phyloP scores from a whole-genome alignment of 2,888 invertebrate genomes.

The Crioceris asparagi region DNA sequence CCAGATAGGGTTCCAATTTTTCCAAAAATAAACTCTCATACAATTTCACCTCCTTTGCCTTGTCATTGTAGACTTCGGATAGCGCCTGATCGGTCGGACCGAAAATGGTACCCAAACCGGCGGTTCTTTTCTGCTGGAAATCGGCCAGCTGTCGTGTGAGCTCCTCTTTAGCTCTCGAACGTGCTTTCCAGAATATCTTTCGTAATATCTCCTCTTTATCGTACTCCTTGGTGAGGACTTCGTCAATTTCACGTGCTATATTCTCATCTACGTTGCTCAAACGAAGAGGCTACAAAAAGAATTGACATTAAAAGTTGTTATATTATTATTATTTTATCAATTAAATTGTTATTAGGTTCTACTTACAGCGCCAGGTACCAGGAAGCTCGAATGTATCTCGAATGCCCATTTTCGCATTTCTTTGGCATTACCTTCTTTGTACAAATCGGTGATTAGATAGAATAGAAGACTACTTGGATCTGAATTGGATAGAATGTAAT shows the following conservation, averaged over 20 bases:
- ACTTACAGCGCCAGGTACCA: constrained; percentile 78
- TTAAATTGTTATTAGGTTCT: not conserved
- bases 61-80: constrained; percentile 70
- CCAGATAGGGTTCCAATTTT: constrained; percentile 56
- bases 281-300: constrained; percentile 61
- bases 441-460: constrained; percentile 85
- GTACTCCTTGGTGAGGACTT: constrained; percentile 68
- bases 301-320: too few relatives aligned
- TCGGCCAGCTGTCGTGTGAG: constrained; percentile 70
- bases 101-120: constrained; percentile 81
- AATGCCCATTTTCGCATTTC: constrained; percentile 98
- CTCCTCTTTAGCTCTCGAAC: constrained; percentile 73
- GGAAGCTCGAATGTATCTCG: constrained; percentile 94
- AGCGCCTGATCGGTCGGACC: constrained; percentile 75
- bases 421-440: constrained; percentile 72
- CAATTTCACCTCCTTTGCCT: constrained; percentile 58
- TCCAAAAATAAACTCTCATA: constrained; percentile 64
- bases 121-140: constrained; percentile 73
- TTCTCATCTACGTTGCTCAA: constrained; percentile 74
- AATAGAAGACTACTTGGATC: constrained; percentile 58
- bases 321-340: not conserved
- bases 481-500: constrained; percentile 76
- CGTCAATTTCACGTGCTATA: constrained; percentile 82
- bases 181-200: constrained; percentile 81
- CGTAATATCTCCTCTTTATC: constrained; percentile 86